Evolutionary conservation across 2,888 invertebrate genomes (phyloP).

Genomic region (Ctenicera cuprea): DNA sequence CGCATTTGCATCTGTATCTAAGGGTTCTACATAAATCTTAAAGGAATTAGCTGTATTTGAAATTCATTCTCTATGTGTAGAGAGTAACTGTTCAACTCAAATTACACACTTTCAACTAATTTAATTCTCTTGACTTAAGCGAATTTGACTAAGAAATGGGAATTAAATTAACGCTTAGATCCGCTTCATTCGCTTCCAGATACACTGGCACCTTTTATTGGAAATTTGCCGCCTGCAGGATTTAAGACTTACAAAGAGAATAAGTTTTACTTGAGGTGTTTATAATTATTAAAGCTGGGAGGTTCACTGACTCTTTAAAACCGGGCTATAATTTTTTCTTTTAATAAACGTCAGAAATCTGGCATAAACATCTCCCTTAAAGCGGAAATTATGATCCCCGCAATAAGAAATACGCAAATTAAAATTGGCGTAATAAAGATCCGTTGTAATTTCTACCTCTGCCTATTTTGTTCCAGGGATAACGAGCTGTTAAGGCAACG

Average conservation of each 20-base stretch:
- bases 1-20: slow-evolving; percentile 60
- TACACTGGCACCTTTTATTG: slow-evolving; percentile 35
- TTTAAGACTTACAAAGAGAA: slow-evolving; percentile 10
- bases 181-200: slow-evolving; percentile 39
- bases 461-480: slow-evolving; percentile 10
- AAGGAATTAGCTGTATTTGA: slow-evolving; percentile 59
- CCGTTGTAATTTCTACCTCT: slow-evolving; percentile 25
- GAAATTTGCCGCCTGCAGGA: slow-evolving; percentile 27
- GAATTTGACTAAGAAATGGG: slow-evolving; percentile 61
- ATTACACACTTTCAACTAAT: slow-evolving; percentile 63
- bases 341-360: slow-evolving; percentile 25
- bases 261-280: slow-evolving; percentile 22
- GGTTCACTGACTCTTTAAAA: not conserved
- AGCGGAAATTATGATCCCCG: slow-evolving; percentile 19
- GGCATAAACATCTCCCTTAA: slow-evolving; percentile 2
- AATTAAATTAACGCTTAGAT: slow-evolving; percentile 57
- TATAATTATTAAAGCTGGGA: slow-evolving; percentile 34
- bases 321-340: not conserved
- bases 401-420: slow-evolving; percentile 23
- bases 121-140: slow-evolving; percentile 61
- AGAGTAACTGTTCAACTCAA: slow-evolving; percentile 58
- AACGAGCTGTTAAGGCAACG: slow-evolving; percentile 17
- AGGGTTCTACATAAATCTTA: slow-evolving; percentile 58
- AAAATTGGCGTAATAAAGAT: slow-evolving; percentile 23
- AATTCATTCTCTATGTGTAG: slow-evolving; percentile 55